A percentile compares a stretch with the other conserved stretches of the same genome.
Conservation (phyloP, 2,888 invertebrate species). For the Malthinus flaveolus region DNA sequence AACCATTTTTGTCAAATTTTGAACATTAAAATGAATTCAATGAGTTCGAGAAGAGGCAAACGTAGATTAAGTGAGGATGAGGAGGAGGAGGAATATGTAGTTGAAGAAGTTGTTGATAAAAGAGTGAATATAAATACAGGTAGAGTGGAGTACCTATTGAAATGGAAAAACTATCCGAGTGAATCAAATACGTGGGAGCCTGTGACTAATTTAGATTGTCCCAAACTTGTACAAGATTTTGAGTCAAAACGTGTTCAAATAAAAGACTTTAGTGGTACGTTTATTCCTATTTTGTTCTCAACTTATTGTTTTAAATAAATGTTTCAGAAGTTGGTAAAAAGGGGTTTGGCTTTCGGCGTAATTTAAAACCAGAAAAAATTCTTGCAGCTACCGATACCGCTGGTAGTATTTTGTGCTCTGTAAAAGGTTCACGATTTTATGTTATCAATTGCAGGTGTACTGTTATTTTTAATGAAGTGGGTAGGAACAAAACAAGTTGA, state of each 20-base stretch:
- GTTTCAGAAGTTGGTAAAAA: slow-evolving; percentile 31
- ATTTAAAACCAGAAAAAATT: slow-evolving; percentile 82
- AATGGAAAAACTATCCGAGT: slow-evolving; percentile 80
- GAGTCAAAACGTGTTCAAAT: slow-evolving; percentile 73
- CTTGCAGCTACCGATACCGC: slow-evolving; percentile 92
- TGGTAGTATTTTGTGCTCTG: slow-evolving; percentile 53
- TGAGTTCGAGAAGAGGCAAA: not conserved
- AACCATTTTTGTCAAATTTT: not conserved
- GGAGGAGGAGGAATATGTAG: slow-evolving; percentile 82
- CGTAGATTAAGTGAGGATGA: not conserved
- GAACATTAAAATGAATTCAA: not conserved
- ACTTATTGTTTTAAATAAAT: not conserved
- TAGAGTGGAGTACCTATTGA: slow-evolving; percentile 62
- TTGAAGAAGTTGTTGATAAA: slow-evolving; percentile 88
- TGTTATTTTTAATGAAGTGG: slow-evolving; percentile 75
- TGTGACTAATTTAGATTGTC: slow-evolving; percentile 83
- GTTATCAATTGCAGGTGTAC: slow-evolving; percentile 41
- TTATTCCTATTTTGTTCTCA: not conserved
- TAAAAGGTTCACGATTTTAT: not conserved
- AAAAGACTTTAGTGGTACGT: slow-evolving; percentile 44
- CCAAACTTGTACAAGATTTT: slow-evolving; percentile 82
- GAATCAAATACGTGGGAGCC: slow-evolving; percentile 97
- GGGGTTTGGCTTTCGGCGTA: slow-evolving; percentile 77
- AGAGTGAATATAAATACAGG: slow-evolving; percentile 63
- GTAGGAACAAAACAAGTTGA: slow-evolving; percentile 69